These are phyloP conservation scores for Furnarius figulus DNA, from an alignment of 2,113 vertebrate species.

Conservation along the genomic window DNA sequence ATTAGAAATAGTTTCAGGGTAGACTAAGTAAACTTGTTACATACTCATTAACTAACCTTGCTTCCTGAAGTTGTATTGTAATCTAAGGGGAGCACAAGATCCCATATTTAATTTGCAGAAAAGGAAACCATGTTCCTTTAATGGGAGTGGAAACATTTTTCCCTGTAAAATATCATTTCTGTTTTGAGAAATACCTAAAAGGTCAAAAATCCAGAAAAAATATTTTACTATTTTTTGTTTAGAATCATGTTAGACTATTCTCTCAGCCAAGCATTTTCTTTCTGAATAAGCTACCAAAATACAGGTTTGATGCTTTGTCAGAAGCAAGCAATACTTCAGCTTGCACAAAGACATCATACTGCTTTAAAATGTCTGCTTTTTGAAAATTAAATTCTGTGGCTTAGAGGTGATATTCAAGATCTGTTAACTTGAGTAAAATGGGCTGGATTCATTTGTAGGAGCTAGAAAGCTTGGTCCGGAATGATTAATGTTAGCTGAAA, in stretches of 20 bases:
- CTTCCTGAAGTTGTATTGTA: neutral
- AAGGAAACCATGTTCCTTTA: neutral
- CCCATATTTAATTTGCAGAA: neutral
- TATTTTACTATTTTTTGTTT: neutral
- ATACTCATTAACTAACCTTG: neutral
- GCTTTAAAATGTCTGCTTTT: neutral
- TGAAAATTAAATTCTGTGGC: neutral
- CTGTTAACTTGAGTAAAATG: neutral
- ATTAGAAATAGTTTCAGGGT: neutral
- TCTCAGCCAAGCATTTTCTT: conserved; percentile 13
- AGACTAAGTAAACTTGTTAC: neutral
- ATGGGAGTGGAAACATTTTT: neutral
- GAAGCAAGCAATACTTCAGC: neutral
- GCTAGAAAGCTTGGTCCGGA: neutral
- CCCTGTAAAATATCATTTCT: neutral
- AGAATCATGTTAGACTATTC: neutral
- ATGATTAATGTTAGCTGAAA: neutral
- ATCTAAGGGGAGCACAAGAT: neutral
- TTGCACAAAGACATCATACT: neutral
- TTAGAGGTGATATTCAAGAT: conserved; percentile 31
- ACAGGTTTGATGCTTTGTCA: neutral
- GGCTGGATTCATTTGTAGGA: neutral
- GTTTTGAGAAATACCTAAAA: neutral
- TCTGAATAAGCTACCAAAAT: neutral
- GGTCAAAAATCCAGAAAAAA: neutral